A percentile compares a stretch with the other conserved stretches of the same genome.
Conservation (phyloP, 1,140 invertebrate species). For the Pseudobourletiella spinata region DNA sequence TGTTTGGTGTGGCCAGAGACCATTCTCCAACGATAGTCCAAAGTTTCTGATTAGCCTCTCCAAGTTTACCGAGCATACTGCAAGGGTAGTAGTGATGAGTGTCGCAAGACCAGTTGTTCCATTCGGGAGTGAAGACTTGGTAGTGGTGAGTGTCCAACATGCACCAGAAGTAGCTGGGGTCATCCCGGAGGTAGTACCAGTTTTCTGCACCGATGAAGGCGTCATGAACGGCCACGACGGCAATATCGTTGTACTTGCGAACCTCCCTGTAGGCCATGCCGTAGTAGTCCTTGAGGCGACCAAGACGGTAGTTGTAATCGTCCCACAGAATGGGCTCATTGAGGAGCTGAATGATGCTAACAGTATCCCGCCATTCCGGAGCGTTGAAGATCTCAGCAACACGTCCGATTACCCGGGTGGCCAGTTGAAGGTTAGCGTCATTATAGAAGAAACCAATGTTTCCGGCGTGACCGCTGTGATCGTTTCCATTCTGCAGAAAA, state of each 20-base stretch:
- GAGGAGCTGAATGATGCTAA: slow-evolving; percentile 29
- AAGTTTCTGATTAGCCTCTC: slow-evolving; percentile 4
- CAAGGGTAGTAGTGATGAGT: slow-evolving; percentile 4
- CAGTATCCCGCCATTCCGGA: slow-evolving; percentile 25
- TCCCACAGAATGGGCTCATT: slow-evolving; percentile 33
- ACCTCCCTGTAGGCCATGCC: slow-evolving; percentile 24
- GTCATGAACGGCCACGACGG: slow-evolving; percentile 30
- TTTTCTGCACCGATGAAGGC: slow-evolving; percentile 26
- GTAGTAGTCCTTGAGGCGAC: slow-evolving; percentile 15
- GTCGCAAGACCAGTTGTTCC: too few species aligned
- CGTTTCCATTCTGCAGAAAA: slow-evolving; percentile 29
- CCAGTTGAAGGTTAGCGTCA: slow-evolving; percentile 22
- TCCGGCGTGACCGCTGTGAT: slow-evolving; percentile 27
- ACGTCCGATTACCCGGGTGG: slow-evolving; percentile 13
- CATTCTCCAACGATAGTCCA: slow-evolving; percentile 30
- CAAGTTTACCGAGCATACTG: neutral
- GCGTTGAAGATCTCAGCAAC: slow-evolving; percentile 18
- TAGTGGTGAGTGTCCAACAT: slow-evolving; percentile 33
- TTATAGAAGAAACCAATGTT: slow-evolving; percentile 18
- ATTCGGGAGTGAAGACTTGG: too few species aligned
- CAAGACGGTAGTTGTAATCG: slow-evolving; percentile 26
- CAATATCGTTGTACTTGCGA: slow-evolving; percentile 4
- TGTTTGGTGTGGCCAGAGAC: slow-evolving; percentile 22
- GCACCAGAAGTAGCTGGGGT: slow-evolving; percentile 26
- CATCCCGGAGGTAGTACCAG: slow-evolving; percentile 35